These are phyloP conservation scores for Tridacna gigas DNA, from an alignment of 2,888 invertebrate species.

Conservation along the genomic window DNA sequence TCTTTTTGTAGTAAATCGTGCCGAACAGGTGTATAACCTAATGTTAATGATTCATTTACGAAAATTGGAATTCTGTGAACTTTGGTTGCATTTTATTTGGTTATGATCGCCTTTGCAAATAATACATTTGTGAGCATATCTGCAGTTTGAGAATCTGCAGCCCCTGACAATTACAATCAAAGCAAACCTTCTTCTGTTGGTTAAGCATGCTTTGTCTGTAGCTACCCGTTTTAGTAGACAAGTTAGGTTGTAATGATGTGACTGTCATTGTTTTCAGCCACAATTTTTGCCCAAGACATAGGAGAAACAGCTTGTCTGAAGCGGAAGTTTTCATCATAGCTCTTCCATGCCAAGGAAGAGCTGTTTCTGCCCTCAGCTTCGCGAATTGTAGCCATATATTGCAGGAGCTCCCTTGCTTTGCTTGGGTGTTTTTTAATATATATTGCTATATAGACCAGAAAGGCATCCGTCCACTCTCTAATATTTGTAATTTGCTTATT, in stretches of 20 bases:
- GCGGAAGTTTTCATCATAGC: background rate
- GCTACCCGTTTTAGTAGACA: background rate
- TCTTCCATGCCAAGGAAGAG: background rate
- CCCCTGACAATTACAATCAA: background rate
- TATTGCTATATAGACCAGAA: background rate
- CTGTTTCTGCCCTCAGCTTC: background rate
- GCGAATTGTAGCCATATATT: background rate
- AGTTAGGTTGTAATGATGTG: background rate
- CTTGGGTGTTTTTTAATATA: background rate
- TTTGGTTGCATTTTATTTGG: background rate
- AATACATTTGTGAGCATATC: background rate
- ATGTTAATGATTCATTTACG: background rate
- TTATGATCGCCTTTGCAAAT: background rate
- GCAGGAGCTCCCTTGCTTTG: background rate
- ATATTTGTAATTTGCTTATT: no score
- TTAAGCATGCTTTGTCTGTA: no score
- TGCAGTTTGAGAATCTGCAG: background rate
- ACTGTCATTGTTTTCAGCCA: conserved; percentile 26
- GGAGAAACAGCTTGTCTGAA: background rate
- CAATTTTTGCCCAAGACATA: conserved; percentile 18
- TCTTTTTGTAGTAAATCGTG: background rate
- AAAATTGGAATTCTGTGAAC: background rate
- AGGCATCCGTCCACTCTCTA: conserved; percentile 20
- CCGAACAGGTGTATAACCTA: background rate
- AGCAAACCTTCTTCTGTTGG: no score